Evolutionary conservation across 1,140 invertebrate genomes (phyloP).

Genomic region (Lordiphosa collinella): DNA sequence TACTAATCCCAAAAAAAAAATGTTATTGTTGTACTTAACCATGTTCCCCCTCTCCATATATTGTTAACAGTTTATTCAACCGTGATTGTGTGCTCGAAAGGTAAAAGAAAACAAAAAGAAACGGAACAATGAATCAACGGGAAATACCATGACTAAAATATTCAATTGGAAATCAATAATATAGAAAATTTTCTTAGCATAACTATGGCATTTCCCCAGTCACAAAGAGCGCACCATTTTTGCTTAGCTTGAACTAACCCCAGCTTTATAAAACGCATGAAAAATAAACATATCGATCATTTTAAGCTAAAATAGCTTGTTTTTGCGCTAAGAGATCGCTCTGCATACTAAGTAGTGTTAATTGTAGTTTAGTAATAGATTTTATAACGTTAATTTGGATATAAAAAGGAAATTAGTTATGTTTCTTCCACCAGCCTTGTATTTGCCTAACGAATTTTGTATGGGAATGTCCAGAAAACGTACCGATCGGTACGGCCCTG

Average conservation of each 20-base stretch:
- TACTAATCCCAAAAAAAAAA: slow-evolving; percentile 12
- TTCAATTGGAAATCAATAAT: neutral
- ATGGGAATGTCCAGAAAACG: too few relatives aligned
- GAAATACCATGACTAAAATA: neutral
- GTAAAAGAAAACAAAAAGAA: slow-evolving; percentile 19
- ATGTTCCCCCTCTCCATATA: slow-evolving; percentile 7
- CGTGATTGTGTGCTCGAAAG: slow-evolving; percentile 42
- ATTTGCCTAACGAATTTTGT: too few relatives aligned
- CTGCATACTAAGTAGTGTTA: too few relatives aligned
- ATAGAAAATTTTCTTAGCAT: neutral
- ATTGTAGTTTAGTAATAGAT: too few relatives aligned
- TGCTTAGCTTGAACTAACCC: slow-evolving; percentile 22
- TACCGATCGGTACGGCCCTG: too few relatives aligned
- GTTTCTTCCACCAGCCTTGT: too few relatives aligned
- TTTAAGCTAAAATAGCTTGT: too few relatives aligned
- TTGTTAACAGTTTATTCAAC: slow-evolving; percentile 48
- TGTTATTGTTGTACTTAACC: slow-evolving; percentile 30
- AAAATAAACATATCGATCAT: too few relatives aligned
- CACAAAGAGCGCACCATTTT: neutral
- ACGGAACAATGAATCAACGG: neutral
- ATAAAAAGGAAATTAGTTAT: too few relatives aligned
- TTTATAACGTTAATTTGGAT: too few relatives aligned
- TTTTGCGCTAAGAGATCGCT: too few relatives aligned
- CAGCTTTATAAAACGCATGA: neutral
- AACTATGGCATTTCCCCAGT: neutral